Evolutionary conservation across 1,140 invertebrate species (phyloP), one percentile per base, ranked within the genome.

Genomic region (Ceratina japonica): DNA sequence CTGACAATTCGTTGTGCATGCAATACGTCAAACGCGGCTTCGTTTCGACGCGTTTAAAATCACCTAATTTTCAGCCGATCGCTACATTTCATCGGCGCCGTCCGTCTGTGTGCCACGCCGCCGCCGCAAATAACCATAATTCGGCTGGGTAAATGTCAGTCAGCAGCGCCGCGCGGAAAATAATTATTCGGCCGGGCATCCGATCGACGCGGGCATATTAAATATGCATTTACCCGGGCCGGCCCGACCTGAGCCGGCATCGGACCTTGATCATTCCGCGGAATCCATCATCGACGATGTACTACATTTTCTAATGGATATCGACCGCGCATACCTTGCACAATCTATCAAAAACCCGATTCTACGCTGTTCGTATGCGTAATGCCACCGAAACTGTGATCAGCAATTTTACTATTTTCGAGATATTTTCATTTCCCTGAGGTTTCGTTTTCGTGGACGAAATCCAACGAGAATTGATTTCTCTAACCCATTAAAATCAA

Each of bases 141-240:
- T 84, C 76, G 79, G 65, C 76, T 22, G 52, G 52, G 52, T 49
- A 61, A 68, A 58, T 69, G 73, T 73, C 83, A 73, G 69, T 75
- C 68, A 65, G 20, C 68, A 3, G 4, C 27, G 27, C 22, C 56
- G 56, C 31, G 51, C 31, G 75, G 82, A 76, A 83, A 83, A 80
- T 84, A 84, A 82, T 82, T 82, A 84, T 80, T 76, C 77, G 59
- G 58, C 59, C 68, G 2, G 59, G 16, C 27, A 61, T 24, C 68
- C 22, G 54, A 75, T 80, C 66, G 49, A 70, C 56, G 51, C 12
- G 24, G 24, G 72, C 78, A 68, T 56, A 80, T 80, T 80, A 84
- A 84, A 84, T 76, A 66, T 70, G 77, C 72, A 83, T 84, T 84
- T 80, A 80, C 79, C n/a, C 56, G 62, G 22, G 1, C 27, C 27